phyloP scores from a whole-genome alignment of 2,888 invertebrate species.

The Napeogenes inachia region DNA sequence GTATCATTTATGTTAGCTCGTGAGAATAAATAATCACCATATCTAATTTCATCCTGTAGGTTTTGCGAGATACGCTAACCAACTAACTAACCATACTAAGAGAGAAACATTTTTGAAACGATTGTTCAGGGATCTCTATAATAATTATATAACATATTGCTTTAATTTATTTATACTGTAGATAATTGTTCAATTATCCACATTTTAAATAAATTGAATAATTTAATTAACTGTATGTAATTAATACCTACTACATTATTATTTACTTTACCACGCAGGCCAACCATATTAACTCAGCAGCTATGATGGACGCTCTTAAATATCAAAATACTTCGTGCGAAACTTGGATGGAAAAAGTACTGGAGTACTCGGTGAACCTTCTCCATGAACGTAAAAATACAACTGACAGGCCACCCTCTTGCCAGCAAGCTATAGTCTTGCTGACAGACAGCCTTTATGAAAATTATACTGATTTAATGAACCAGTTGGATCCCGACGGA shows the following conservation, averaged over 20 bases:
- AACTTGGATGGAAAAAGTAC: constrained; percentile 49
- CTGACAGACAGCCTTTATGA: constrained; percentile 59
- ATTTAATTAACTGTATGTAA: too few relatives aligned
- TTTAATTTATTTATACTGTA: too few relatives aligned
- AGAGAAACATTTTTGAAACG: too few relatives aligned
- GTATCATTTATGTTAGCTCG: too few relatives aligned
- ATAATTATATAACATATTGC: too few relatives aligned
- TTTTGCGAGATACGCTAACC: neutral
- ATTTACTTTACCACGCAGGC: constrained; percentile 43
- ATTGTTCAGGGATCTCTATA: too few relatives aligned
- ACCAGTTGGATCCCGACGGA: constrained; percentile 53
- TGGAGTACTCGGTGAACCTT: constrained; percentile 49
- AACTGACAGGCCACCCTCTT: constrained; percentile 47
- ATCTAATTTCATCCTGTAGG: too few relatives aligned
- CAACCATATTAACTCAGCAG: constrained; percentile 68
- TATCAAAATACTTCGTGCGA: constrained; percentile 47
- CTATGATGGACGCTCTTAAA: constrained; percentile 59
- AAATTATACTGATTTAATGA: constrained; percentile 52
- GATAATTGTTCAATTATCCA: too few relatives aligned
- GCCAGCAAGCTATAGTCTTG: constrained; percentile 69
- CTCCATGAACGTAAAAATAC: constrained; percentile 43
- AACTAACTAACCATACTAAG: too few relatives aligned
- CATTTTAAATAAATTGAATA: too few relatives aligned
- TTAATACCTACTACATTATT: too few relatives aligned
- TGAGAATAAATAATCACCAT: too few relatives aligned